A percentile compares a stretch with the other conserved stretches of the same genome.
Conservation (phyloP, 2,888 invertebrate genomes). For the Phyto melanocephala region DNA sequence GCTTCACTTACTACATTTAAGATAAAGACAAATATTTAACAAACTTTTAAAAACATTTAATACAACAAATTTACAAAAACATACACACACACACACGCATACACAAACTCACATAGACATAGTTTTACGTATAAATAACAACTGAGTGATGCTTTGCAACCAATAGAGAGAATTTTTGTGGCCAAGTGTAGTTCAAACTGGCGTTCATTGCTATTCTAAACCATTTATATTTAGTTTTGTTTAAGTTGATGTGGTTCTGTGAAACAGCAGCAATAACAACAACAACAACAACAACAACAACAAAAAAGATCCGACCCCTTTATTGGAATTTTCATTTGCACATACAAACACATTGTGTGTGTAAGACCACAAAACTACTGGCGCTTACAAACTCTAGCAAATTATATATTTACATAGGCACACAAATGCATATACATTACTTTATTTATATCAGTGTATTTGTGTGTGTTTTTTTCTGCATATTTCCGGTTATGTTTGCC, state of each 20-base stretch:
- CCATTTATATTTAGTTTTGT: conserved; percentile 33
- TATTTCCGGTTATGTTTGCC: not conserved
- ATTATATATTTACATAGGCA: not conserved
- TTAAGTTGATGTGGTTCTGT: conserved; percentile 29
- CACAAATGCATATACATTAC: not conserved
- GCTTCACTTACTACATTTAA: conserved; percentile 41
- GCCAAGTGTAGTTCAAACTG: conserved; percentile 34
- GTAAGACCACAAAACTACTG: conserved; percentile 55
- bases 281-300: not conserved
- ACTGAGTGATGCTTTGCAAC: conserved; percentile 37
- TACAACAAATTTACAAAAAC: conserved; percentile 25
- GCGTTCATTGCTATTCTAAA: conserved; percentile 18
- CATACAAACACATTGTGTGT: conserved; percentile 5
- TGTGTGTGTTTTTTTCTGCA: not conserved
- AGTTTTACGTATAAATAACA: conserved; percentile 15
- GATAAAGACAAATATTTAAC: conserved; percentile 60
- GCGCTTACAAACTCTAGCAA: conserved; percentile 33
- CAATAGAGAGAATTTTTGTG: conserved; percentile 56
- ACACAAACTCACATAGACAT: not conserved
- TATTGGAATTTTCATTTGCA: conserved; percentile 59
- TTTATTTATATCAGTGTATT: not conserved
- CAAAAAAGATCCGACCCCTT: conserved; percentile 20
- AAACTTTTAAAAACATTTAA: conserved; percentile 47
- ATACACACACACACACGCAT: not conserved
- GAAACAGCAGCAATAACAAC: too few species aligned